Evolutionary conservation across 2,888 invertebrate genomes (phyloP).

Genomic region (Drosophila nigritarsus): DNA sequence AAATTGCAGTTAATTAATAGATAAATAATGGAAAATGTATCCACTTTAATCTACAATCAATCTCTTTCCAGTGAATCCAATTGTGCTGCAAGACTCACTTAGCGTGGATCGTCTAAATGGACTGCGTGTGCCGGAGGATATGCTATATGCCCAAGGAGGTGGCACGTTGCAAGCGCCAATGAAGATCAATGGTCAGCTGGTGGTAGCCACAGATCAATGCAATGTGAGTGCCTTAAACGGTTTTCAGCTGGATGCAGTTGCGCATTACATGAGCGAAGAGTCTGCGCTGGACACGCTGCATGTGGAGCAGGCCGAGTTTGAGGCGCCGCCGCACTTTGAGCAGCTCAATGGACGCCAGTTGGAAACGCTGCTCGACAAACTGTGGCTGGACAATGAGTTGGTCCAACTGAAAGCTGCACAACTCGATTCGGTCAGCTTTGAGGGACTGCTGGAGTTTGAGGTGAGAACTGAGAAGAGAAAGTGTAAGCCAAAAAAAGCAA

Average conservation of each 20-base stretch:
- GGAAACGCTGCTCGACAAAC: constrained; percentile 79
- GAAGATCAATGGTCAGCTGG: constrained; percentile 50
- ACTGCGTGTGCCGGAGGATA: constrained; percentile 85
- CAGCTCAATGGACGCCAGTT: constrained; percentile 84
- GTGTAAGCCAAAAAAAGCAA: background rate
- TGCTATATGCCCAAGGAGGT: constrained; percentile 81
- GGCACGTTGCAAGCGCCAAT: constrained; percentile 62
- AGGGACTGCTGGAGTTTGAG: constrained; percentile 78
- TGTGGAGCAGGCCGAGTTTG: constrained; percentile 85
- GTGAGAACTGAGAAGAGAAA: constrained; percentile 38
- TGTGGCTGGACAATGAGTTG: constrained; percentile 86
- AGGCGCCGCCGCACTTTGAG: constrained; percentile 84
- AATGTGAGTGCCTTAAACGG: constrained; percentile 73
- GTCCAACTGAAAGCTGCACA: constrained; percentile 67
- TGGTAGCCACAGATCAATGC: constrained; percentile 31
- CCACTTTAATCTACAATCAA: background rate
- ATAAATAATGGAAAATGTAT: background rate
- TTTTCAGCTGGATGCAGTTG: constrained; percentile 61
- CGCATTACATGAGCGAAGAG: constrained; percentile 57
- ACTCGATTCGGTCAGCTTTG: constrained; percentile 66
- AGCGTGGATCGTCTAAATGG: constrained; percentile 81
- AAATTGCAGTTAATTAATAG: too few species aligned
- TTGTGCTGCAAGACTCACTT: constrained; percentile 66
- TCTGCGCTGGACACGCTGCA: constrained; percentile 56
- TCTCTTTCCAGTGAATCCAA: constrained; percentile 70